Base-by-base conservation (phyloP, 1,140 invertebrate genomes). In the Melipona quadrifasciata region DNA sequence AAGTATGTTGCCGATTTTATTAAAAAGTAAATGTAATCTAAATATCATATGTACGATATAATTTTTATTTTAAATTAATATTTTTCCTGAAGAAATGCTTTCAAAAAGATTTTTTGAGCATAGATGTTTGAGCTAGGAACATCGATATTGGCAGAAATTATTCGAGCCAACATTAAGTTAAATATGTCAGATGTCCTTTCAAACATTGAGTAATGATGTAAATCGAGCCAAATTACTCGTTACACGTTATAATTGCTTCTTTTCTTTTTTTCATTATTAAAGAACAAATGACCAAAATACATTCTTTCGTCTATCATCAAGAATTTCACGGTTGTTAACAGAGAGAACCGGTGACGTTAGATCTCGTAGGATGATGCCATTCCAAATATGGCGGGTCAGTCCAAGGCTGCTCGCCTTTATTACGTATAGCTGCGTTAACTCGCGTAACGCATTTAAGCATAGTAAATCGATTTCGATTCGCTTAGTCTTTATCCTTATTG, bases 351-450 rank as follows among this genome's bases (percentile, higher is more conserved):
- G 82, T 87, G 81, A 87, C 90, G 89, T 88, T 82, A 79, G 70
- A 84, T 57, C 86, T 84, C 93, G 93, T 93, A 91, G 93, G 93
- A 93, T 91, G 93, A 91, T 71, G 91, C 83, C 87, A 92, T 88
- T 88, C 93, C 91, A 92, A 93, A 93, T 94, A 93, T 91, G 93
- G 93, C 73, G 39, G 80, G 86, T 71, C 57, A 88, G 86, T 89
- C 80, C 80, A 91, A 90, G 85, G 85, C 78, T 86, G 82, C 61
- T 84, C 80, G 83, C 65, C 70, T 91, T 87, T 89, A 88, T 90
- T 87, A 79, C 89, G 47, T 67, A 47, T 85, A 78, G 85, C 86
- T 90, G 39, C 39, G 80, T 82, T 55, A 76, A 85, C 87, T 92
- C 90, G 78, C 86, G 84, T 87, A 92, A 93, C 90, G 19, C 78